Percentiles rank a stretch among this genome's conserved stretches.
Evolutionary conservation across 2,888 invertebrate species (phyloP).

Genomic region (Synanthedon tipuliformis): DNA sequence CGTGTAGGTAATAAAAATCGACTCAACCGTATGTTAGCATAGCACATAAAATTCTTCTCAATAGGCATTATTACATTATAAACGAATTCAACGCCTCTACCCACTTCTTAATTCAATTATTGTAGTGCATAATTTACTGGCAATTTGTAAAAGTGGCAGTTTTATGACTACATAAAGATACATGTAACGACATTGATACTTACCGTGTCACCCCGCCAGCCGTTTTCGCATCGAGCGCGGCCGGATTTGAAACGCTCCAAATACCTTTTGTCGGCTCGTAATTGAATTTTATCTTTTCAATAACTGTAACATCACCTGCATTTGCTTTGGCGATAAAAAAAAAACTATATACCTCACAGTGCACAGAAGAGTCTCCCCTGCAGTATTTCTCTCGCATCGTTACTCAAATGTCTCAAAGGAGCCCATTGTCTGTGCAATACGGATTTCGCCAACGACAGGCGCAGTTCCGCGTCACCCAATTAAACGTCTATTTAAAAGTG

Average conservation of each 20-base stretch:
- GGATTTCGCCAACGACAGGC: constrained; percentile 26
- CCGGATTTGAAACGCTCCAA: constrained; percentile 43
- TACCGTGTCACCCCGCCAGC: constrained; percentile 10
- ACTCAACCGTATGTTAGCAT: neutral
- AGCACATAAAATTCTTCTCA: neutral
- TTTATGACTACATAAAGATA: constrained; percentile 25
- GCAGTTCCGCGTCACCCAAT: constrained; percentile 39
- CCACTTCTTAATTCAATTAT: neutral
- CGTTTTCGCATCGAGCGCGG: constrained; percentile 27
- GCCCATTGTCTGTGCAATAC: constrained; percentile 30
- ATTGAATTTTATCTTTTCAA: constrained; percentile 58
- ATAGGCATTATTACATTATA: neutral
- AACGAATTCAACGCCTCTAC: neutral
- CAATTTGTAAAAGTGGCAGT: constrained; percentile 55
- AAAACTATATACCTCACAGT: constrained; percentile 11
- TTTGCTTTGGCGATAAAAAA: constrained; percentile 20
- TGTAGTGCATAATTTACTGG: constrained; percentile 33
- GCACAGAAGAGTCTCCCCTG: constrained; percentile 33
- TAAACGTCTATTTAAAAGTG: constrained; percentile 48
- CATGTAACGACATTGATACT: neutral
- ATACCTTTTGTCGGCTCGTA: constrained; percentile 19
- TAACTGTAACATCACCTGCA: constrained; percentile 59
- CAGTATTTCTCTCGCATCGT: constrained; percentile 46
- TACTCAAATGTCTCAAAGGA: constrained; percentile 55
- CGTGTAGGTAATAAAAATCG: neutral